Conservation (phyloP, 2,888 invertebrate genomes). For the Chrysopilus asiliformis region DNA sequence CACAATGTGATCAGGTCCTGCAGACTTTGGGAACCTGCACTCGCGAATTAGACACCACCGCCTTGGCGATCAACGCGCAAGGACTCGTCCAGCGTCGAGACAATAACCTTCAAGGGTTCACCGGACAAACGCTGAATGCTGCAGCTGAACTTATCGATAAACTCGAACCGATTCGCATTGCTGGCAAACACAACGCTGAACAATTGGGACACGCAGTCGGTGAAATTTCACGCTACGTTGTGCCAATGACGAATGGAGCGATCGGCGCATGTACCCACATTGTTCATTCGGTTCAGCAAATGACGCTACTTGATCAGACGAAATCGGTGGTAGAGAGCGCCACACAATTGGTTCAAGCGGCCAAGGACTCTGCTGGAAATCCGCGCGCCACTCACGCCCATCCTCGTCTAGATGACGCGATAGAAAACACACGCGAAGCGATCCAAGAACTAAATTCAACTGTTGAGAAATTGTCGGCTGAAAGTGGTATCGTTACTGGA, state of each 20-base stretch:
- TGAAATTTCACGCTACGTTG: conserved; percentile 62
- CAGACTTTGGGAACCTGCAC: conserved; percentile 63
- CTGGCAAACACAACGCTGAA: conserved; percentile 86
- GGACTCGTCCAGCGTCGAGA: conserved; percentile 54
- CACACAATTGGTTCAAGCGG: conserved; percentile 66
- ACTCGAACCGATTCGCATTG: conserved; percentile 68
- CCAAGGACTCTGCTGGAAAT: conserved; percentile 87
- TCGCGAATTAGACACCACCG: conserved; percentile 72
- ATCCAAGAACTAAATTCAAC: conserved; percentile 67
- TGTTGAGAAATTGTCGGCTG: conserved; percentile 70
- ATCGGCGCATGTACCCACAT: conserved; percentile 84
- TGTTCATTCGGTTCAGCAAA: conserved; percentile 76
- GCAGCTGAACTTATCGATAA: conserved; percentile 71
- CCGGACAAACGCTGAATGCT: conserved; percentile 66
- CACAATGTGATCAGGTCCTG: conserved; percentile 78
- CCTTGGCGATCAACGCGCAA: conserved; percentile 77
- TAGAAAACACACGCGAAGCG: conserved; percentile 62
- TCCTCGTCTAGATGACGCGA: conserved; percentile 69
- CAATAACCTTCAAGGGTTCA: conserved; percentile 59
- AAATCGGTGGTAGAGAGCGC: conserved; percentile 93
- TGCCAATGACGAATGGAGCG: conserved; percentile 70
- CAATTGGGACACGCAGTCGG: conserved; percentile 79
- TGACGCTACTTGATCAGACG: conserved; percentile 74
- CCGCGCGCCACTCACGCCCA: conserved; percentile 73
- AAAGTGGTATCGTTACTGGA: conserved; percentile 79